Evolutionary conservation across 2,113 vertebrate genomes (phyloP), one percentile per base, ranked within the genome.

Genomic region (Meles meles): DNA sequence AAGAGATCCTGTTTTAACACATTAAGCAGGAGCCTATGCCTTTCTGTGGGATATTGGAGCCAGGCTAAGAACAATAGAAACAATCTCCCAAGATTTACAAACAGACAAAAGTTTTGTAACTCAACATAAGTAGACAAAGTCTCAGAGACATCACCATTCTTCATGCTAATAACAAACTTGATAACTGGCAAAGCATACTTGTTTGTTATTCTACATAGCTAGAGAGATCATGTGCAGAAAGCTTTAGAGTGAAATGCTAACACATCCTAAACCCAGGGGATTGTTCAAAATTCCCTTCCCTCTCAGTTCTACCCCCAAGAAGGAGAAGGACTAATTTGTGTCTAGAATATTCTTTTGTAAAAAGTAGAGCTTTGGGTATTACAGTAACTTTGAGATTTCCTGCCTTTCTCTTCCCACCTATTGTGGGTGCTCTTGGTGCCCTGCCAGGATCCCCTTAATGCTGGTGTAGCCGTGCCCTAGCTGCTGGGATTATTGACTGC

Each of bases 21-120:
- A 65, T 57, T 81, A 93, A 63, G 9, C 55, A 69, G 20, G 6
- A 88, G 14, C 7, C 34, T 82, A 52, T 13, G 5, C 39, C 47
- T 93, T 42, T 65, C 77, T 97, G 69, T 34, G 93, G 72, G 49
- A 97, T 86, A 79, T 47, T 92, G 61, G n/a, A 93, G 72, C 23
- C 59, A 94, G 57, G 52, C 34, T 93, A 92, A 61, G 69, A 93
- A 91, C 25, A 97, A 93, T 82, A 20, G 65, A 72, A 94, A 65
- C 34, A 63, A 82, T 82, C n/a, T 76, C 67, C 59, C n/a, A 95
- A 94, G 27, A 94, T 93, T 67, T 63, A 97, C 61, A 93, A 93
- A 93, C 55, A 88, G 15, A 91, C 57, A 83, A 86, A 88, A 91
- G 27, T 71, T 42, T 47, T 47, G 31, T 81, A 86, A 82, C 79